These are phyloP conservation scores for Rhamnusium bicolor DNA, from an alignment of 2,888 invertebrate species.

Conservation along the genomic window DNA sequence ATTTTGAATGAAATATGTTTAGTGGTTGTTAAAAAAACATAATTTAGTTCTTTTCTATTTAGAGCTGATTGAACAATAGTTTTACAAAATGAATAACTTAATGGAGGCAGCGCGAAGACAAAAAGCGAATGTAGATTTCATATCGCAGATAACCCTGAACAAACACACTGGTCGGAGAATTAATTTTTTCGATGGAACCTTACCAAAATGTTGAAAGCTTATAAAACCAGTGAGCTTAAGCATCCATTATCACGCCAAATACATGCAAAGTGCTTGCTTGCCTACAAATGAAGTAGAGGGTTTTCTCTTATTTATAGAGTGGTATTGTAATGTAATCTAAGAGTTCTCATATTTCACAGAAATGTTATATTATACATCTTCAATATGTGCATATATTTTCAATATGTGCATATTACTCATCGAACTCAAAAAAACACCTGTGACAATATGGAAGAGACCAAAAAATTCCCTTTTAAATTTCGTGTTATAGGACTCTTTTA, in stretches of 20 bases:
- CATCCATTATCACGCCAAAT: conserved; percentile 29
- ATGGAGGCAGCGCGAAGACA: conserved; percentile 9
- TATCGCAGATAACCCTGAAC: conserved; percentile 24
- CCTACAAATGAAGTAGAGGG: conserved; percentile 16
- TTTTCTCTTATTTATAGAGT: background rate
- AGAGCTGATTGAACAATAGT: background rate
- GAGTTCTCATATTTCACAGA: background rate
- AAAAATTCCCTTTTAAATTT: no score
- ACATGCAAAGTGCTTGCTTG: conserved; percentile 32
- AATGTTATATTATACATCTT: background rate
- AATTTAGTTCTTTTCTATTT: background rate
- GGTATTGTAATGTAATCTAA: background rate
- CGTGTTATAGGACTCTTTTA: no score
- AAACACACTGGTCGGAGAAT: conserved; percentile 25
- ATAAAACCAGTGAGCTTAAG: conserved; percentile 35
- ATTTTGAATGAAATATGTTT: background rate
- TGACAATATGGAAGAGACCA: no score
- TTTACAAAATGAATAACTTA: background rate
- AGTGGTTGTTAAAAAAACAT: background rate
- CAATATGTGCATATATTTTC: background rate
- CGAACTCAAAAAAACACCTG: no score
- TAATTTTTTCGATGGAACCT: conserved; percentile 28
- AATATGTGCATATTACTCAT: background rate
- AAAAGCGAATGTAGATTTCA: conserved; percentile 9
- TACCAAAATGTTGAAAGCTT: conserved; percentile 31